phyloP scores from a whole-genome alignment of 2,113 vertebrate genomes.

The Notarius quadriscutis region DNA sequence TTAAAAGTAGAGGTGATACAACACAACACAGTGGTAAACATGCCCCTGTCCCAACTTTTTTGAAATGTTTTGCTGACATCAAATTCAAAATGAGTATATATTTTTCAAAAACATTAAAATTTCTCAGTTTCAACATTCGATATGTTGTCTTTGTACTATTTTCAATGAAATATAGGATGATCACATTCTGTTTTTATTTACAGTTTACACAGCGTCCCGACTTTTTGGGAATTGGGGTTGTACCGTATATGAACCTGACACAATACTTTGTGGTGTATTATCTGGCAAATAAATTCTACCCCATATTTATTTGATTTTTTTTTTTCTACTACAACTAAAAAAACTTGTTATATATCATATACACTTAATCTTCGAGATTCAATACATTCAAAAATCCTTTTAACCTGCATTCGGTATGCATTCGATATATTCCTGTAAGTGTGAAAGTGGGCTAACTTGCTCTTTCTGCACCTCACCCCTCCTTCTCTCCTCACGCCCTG shows the following conservation, averaged over 20 bases:
- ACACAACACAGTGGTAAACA: no score
- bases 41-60: no score
- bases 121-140: no score
- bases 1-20: no score
- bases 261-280: background rate
- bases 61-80: no score
- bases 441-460: slow-evolving; percentile 24
- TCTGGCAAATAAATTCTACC: background rate
- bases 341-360: background rate
- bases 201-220: no score
- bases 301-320: background rate
- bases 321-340: background rate
- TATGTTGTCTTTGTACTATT: no score
- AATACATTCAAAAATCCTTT: background rate
- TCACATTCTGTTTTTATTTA: no score
- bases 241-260: background rate
- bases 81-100: no score
- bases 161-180: no score
- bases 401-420: background rate
- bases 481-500: slow-evolving; percentile 60
- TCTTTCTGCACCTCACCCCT: slow-evolving; percentile 36
- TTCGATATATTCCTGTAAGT: slow-evolving; percentile 6
- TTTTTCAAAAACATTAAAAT: no score
- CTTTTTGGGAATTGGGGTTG: no score
- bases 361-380: background rate